These are phyloP conservation scores for Ptilorrhoa leucosticta DNA, from an alignment of 2,113 vertebrate genomes.

Conservation along the genomic window DNA sequence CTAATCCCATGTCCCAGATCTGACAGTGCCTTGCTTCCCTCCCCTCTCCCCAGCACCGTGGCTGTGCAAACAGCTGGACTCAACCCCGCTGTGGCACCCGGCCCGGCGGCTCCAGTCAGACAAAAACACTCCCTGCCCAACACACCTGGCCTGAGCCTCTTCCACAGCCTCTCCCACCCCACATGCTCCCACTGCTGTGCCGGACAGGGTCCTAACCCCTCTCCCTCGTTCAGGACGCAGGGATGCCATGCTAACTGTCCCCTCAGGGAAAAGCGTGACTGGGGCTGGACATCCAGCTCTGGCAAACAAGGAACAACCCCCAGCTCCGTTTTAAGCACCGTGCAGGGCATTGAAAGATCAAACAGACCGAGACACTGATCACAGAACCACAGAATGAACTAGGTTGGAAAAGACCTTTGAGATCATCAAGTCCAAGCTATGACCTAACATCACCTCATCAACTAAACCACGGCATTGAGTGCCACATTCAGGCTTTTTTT, in stretches of 20 bases:
- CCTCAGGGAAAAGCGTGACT: neutral
- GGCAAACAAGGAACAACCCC: neutral
- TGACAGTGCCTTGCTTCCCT: neutral
- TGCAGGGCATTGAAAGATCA: neutral
- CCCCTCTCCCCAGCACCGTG: neutral
- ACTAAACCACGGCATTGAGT: neutral
- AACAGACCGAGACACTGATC: neutral
- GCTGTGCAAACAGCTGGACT: neutral
- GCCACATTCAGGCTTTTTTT: neutral
- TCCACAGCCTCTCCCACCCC: neutral
- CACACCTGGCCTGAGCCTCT: neutral
- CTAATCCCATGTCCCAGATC: neutral
- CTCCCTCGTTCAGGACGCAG: neutral
- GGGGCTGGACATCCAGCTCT: neutral
- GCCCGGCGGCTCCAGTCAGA: accelerated
- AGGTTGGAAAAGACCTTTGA: neutral
- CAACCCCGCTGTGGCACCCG: accelerated
- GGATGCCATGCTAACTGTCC: neutral
- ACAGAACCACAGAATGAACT: neutral
- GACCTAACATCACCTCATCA: neutral
- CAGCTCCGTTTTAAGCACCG: neutral
- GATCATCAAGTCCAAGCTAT: neutral
- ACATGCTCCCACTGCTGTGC: neutral
- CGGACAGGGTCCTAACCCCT: neutral
- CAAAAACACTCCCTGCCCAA: neutral